These are phyloP conservation scores for Drosophila saltans DNA, from an alignment of 1,140 invertebrate species.

Conservation along the genomic window DNA sequence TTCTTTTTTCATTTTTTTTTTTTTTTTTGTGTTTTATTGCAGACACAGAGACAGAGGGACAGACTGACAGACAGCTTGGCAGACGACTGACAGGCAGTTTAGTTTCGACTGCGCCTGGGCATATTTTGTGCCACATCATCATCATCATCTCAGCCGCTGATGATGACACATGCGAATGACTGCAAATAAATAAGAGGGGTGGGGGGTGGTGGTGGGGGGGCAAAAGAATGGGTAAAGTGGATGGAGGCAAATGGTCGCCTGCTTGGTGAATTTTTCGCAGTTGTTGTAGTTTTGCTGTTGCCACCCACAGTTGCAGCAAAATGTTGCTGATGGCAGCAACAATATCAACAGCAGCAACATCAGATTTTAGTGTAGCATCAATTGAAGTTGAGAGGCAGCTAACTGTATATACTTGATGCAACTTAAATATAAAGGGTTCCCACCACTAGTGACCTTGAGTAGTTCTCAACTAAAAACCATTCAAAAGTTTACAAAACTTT, in stretches of 20 bases:
- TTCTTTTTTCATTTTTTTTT: constrained; percentile 46
- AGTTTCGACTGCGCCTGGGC: constrained; percentile 65
- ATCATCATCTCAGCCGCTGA: constrained; percentile 62
- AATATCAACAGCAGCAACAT: constrained; percentile 39
- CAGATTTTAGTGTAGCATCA: constrained; percentile 36
- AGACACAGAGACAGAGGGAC: constrained; percentile 17
- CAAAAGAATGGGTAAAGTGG: background rate
- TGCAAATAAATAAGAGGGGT: constrained; percentile 62
- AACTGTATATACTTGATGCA: constrained; percentile 29
- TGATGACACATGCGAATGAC: constrained; percentile 75
- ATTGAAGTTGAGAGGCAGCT: background rate
- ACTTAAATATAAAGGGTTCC: constrained; percentile 10
- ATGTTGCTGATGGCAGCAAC: constrained; percentile 73
- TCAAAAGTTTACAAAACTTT: background rate
- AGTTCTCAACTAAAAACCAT: background rate
- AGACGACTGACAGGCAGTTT: constrained; percentile 54
- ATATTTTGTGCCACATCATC: constrained; percentile 70
- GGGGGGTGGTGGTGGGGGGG: background rate
- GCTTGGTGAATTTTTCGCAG: constrained; percentile 14
- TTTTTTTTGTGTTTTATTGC: constrained; percentile 35
- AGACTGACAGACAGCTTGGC: background rate
- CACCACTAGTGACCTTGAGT: constrained; percentile 34
- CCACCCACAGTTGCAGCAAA: constrained; percentile 28
- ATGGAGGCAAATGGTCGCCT: constrained; percentile 29
- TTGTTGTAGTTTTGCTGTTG: constrained; percentile 33